A percentile compares a stretch with the other conserved stretches of the same genome.
These are phyloP conservation scores for Grantiella picta DNA, from an alignment of 2,113 vertebrate genomes.

Conservation along the genomic window DNA sequence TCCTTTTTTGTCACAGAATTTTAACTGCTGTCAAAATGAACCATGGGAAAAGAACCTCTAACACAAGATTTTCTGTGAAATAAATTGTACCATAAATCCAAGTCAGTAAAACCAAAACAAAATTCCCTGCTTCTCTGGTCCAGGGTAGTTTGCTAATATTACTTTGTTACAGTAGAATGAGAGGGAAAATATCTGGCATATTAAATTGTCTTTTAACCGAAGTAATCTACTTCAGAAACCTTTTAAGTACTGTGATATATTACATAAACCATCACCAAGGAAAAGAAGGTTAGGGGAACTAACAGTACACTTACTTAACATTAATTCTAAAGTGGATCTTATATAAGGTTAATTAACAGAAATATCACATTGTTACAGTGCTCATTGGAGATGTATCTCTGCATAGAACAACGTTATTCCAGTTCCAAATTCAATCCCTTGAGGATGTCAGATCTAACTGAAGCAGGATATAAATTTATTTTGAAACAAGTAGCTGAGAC, in stretches of 20 bases:
- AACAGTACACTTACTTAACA: background rate
- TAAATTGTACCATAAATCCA: background rate
- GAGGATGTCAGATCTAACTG: background rate
- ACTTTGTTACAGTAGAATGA: background rate
- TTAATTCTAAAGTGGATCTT: background rate
- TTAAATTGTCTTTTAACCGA: background rate
- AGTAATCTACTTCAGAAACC: background rate
- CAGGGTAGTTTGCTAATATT: background rate
- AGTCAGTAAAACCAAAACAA: background rate
- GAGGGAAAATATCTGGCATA: background rate
- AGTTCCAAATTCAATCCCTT: background rate
- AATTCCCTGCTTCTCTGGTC: background rate
- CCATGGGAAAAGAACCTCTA: background rate
- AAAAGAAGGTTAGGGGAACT: background rate
- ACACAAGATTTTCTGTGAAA: background rate
- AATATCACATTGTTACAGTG: background rate
- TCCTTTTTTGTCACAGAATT: background rate
- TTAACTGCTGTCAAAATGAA: background rate
- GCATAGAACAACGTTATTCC: background rate
- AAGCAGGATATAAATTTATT: background rate
- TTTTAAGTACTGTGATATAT: background rate
- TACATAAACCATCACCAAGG: background rate
- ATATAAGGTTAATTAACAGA: slow-evolving; percentile 9
- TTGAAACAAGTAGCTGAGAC: background rate
- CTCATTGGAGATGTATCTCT: background rate